Conservation (phyloP, 2,888 invertebrate genomes). For the Nudaria mundana region DNA sequence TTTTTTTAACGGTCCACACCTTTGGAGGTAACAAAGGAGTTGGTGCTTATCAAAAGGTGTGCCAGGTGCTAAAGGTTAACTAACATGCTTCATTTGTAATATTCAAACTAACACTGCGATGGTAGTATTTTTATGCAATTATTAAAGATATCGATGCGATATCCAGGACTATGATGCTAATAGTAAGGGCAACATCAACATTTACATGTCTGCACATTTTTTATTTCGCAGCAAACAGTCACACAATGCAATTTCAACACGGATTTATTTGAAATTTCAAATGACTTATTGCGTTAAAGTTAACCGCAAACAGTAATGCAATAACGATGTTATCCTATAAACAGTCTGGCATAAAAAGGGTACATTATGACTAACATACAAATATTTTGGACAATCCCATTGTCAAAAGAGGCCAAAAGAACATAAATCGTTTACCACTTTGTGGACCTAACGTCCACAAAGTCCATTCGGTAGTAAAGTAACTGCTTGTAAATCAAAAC, state of each 20-base stretch:
- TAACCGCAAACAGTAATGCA: constrained; percentile 47
- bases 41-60: constrained; percentile 48
- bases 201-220: constrained; percentile 34
- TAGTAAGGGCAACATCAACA: background rate
- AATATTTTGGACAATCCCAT: constrained; percentile 69
- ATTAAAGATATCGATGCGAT: background rate
- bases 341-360: constrained; percentile 44
- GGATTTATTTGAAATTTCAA: constrained; percentile 20
- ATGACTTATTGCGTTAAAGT: constrained; percentile 23
- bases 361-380: constrained; percentile 62
- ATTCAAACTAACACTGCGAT: constrained; percentile 19
- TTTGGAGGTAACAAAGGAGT: constrained; percentile 58
- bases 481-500: constrained; percentile 76
- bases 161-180: no score
- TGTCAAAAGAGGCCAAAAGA: constrained; percentile 55
- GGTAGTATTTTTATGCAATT: background rate
- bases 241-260: constrained; percentile 24
- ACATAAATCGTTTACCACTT: constrained; percentile 75
- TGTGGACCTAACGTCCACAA: constrained; percentile 72
- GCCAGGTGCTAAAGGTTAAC: constrained; percentile 63
- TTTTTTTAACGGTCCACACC: constrained; percentile 75
- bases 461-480: constrained; percentile 74
- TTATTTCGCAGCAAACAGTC: constrained; percentile 33
- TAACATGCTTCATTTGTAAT: constrained; percentile 45
- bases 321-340: constrained; percentile 45